Evolutionary conservation across 2,113 vertebrate genomes (phyloP), one percentile per base, ranked within the genome.

Genomic region (Tachysurus fulvidraco): DNA sequence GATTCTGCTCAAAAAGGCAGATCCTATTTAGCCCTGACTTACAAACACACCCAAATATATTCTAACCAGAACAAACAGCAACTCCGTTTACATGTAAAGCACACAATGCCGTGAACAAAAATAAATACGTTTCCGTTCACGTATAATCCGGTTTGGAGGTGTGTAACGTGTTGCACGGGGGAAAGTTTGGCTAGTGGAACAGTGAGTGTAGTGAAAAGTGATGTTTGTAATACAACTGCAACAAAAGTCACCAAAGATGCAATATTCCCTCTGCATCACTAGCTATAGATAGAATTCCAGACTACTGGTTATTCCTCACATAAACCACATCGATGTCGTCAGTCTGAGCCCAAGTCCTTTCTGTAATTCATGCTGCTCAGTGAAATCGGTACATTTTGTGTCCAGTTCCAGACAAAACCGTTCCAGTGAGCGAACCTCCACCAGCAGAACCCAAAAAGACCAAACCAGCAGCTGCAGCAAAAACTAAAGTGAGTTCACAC

Each of bases 391-490:
- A 3, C 5, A 0, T 5, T 50, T 50, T 50, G 59, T 87, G 4
- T 64, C 1, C 30, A 81, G 57, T 73, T 82, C 87, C 83, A 30
- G 78, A 86, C 30, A 91, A 91, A 84, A 23, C 88, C 36, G 57
- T 85, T 44, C 28, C 81, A 0, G 60, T 19, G n/a, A 97, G 97
- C 73, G 97, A 99, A 88, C 21, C 91, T 89, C 25, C 91, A 12
- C 16, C 90, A 69, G 97, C 95, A 86, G 98, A 99, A 90, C 90
- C 89, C 0, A 99, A 97, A 94, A 99, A 97, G 91, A 88, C 94
- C 89, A 94, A 96, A 94, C 83, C 92, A 92, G 93, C 93, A 84
- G 95, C 90, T 55, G 88, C 92, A 2, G 93, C 94, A n/a, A 99
- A 98, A 96, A 1, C 86, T 12, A 99, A 98, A 96, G 98, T 99